These are phyloP conservation scores for Habrosyne pyritoides DNA, from an alignment of 2,888 invertebrate species.

Conservation along the genomic window DNA sequence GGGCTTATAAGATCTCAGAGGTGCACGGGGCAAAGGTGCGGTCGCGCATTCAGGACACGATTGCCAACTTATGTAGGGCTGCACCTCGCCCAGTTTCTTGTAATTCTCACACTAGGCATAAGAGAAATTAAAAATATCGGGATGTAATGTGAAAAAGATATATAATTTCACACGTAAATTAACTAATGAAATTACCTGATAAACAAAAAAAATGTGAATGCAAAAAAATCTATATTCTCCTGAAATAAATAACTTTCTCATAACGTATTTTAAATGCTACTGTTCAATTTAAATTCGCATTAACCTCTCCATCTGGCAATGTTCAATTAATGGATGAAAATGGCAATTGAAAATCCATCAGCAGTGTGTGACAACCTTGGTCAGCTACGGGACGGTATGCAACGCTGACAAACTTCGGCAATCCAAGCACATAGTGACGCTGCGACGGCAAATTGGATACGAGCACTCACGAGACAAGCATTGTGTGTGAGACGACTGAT, in stretches of 20 bases:
- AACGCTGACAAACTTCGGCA: conserved; percentile 40
- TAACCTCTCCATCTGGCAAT: not conserved
- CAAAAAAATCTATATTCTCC: too few species aligned
- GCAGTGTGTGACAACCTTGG: conserved; percentile 30
- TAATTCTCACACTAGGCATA: too few species aligned
- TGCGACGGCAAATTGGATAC: conserved; percentile 32
- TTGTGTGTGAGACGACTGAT: not conserved
- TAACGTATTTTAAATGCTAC: conserved; percentile 2
- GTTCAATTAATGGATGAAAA: not conserved
- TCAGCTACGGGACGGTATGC: not conserved
- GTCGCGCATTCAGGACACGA: conserved; percentile 31
- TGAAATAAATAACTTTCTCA: not conserved
- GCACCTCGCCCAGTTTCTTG: conserved; percentile 6
- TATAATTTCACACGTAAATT: too few species aligned
- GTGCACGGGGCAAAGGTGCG: conserved; percentile 33
- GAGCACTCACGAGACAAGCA: conserved; percentile 3
- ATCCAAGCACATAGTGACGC: conserved; percentile 32
- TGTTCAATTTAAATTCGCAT: not conserved
- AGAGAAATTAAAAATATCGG: too few species aligned
- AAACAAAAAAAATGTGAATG: too few species aligned
- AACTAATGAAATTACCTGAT: too few species aligned
- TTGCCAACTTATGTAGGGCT: conserved; percentile 31
- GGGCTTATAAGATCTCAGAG: conserved; percentile 36
- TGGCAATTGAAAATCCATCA: conserved; percentile 10
- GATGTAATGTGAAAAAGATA: too few species aligned